These are phyloP conservation scores for Hemitrygon akajei DNA, from an alignment of 2,797 vertebrate species.

Conservation along the genomic window DNA sequence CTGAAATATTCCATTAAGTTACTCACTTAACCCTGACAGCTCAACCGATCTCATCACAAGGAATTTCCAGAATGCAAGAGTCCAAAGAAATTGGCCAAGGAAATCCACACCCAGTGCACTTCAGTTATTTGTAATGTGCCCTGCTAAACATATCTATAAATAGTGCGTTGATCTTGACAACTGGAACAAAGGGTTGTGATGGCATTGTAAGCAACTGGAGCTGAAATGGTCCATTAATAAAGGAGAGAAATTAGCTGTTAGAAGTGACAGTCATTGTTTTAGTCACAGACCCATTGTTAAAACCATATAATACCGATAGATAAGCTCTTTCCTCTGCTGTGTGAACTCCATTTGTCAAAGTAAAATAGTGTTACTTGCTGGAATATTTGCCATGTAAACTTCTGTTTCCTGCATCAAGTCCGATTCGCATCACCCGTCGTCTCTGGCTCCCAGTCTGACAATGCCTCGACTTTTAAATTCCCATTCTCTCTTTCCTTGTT, in stretches of 20 bases:
- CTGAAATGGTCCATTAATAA: neutral
- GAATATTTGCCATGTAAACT: too few species aligned
- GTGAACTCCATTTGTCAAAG: neutral
- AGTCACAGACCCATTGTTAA: neutral
- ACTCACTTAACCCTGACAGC: neutral
- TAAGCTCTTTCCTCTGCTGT: neutral
- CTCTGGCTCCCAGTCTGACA: too few species aligned
- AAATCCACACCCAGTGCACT: neutral
- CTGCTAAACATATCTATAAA: neutral
- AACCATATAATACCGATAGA: neutral
- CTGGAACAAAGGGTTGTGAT: neutral
- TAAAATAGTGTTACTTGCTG: neutral
- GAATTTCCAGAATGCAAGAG: neutral
- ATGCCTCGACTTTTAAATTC: too few species aligned
- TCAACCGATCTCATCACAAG: too few species aligned
- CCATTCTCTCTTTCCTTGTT: too few species aligned
- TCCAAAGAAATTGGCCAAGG: neutral
- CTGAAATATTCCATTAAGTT: neutral
- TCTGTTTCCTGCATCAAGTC: too few species aligned
- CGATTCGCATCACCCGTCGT: too few species aligned
- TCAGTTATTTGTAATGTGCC: neutral
- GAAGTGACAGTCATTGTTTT: neutral
- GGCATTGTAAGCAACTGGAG: too few species aligned
- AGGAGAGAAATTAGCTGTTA: neutral
- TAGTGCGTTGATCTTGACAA: neutral